Evolutionary conservation across 2,113 vertebrate genomes (phyloP).

Genomic region (Benitochromis conjunctus): DNA sequence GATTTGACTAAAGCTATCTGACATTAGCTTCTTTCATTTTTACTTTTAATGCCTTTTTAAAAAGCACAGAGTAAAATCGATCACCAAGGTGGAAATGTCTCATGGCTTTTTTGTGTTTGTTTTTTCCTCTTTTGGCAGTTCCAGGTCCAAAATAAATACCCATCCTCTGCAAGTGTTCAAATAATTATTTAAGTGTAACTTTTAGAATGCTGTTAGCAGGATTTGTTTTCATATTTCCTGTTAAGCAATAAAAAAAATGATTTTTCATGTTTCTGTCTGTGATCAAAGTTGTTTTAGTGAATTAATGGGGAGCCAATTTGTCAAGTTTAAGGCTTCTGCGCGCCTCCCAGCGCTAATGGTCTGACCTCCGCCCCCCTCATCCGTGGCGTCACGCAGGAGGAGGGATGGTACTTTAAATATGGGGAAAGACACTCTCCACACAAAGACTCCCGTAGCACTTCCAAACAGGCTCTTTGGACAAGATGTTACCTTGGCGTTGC

Average conservation of each 20-base stretch:
- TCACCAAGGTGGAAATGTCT: neutral
- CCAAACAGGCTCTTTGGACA: neutral
- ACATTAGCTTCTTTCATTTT: neutral
- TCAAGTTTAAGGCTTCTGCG: neutral
- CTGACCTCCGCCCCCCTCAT: conserved; percentile 43
- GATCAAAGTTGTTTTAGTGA: neutral
- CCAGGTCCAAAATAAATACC: neutral
- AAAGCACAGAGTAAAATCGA: neutral
- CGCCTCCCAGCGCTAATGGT: conserved; percentile 18
- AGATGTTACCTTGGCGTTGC: neutral
- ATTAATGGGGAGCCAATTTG: neutral
- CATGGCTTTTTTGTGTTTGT: neutral
- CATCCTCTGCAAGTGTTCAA: neutral
- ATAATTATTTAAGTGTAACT: neutral
- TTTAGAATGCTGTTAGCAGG: neutral
- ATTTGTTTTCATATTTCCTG: neutral
- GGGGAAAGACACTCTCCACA: conserved; percentile 57
- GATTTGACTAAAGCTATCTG: neutral
- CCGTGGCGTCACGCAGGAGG: conserved; percentile 67
- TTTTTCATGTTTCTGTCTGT: neutral
- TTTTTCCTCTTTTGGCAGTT: neutral
- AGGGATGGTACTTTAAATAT: conserved; percentile 76
- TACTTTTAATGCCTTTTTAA: neutral
- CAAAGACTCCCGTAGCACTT: neutral
- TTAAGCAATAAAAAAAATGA: neutral